Evolutionary conservation across 2,113 vertebrate genomes (phyloP).

Genomic region (Syngnathus typhle): DNA sequence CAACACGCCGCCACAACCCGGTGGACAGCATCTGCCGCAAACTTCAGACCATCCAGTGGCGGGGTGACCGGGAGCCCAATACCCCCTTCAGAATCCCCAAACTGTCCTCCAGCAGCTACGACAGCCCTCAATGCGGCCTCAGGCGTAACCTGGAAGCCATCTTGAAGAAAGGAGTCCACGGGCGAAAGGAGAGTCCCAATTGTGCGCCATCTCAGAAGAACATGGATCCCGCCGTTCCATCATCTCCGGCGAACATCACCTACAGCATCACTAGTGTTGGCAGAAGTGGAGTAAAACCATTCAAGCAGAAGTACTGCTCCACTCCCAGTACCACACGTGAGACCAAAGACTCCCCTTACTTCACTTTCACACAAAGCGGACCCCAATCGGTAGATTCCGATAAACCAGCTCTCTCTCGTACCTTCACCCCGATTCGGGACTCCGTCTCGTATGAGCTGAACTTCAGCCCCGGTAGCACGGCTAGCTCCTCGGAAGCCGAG

Average conservation of each 20-base stretch:
- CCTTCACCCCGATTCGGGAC: constrained; percentile 34
- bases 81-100: constrained; percentile 77
- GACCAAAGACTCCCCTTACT: constrained; percentile 34
- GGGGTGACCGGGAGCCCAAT: constrained; percentile 71
- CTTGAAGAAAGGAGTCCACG: constrained; percentile 66
- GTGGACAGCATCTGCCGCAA: constrained; percentile 88
- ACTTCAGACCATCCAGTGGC: constrained; percentile 79
- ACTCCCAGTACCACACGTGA: constrained; percentile 28
- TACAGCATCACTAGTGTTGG: constrained; percentile 43
- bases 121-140: constrained; percentile 70
- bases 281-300: constrained; percentile 11
- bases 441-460: constrained; percentile 62
- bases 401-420: constrained; percentile 18
- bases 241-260: constrained; percentile 22
- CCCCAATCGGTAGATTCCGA: constrained; percentile 7
- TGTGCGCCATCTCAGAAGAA: constrained; percentile 20
- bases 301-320: constrained; percentile 41
- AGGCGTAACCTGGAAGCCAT: constrained; percentile 75
- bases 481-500: constrained; percentile 44
- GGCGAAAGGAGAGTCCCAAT: constrained; percentile 15
- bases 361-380: constrained; percentile 33
- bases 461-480: constrained; percentile 53
- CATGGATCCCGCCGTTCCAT: constrained; percentile 7
- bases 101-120: constrained; percentile 73
- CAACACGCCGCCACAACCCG: constrained; percentile 75